Percentiles rank a stretch among this genome's conserved stretches.
These are phyloP conservation scores for Sepioteuthis lessoniana DNA, from an alignment of 2,888 invertebrate species.

Conservation along the genomic window DNA sequence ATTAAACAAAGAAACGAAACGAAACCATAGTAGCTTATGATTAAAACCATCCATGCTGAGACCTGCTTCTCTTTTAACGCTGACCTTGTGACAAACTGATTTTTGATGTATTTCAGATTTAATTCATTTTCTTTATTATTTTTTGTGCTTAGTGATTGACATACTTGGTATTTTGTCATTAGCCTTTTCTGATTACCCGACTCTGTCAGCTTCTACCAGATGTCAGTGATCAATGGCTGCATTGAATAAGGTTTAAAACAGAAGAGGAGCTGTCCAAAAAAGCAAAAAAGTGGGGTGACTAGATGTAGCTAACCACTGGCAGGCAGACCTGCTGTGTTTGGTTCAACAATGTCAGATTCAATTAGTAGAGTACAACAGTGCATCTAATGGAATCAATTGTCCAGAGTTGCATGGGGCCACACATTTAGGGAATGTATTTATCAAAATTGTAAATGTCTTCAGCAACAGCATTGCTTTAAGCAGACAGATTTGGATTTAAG, in stretches of 20 bases:
- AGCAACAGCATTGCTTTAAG: too few species aligned
- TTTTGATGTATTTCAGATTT: neutral
- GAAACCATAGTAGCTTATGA: too few species aligned
- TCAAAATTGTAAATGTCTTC: neutral
- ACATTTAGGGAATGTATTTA: neutral
- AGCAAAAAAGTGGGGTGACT: neutral
- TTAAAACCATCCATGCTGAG: neutral
- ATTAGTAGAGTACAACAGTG: conserved; percentile 4
- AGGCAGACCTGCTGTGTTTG: neutral
- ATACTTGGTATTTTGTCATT: neutral
- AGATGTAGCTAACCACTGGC: neutral
- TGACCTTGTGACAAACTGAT: neutral
- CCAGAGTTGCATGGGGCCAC: neutral
- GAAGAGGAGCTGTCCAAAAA: neutral
- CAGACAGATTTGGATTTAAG: neutral
- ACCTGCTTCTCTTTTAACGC: neutral
- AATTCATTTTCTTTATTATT: neutral
- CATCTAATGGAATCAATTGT: conserved; percentile 20
- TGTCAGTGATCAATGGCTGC: neutral
- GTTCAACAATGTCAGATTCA: neutral
- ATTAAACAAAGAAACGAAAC: too few species aligned
- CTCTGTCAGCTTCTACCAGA: neutral
- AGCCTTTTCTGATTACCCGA: neutral
- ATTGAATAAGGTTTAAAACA: neutral
- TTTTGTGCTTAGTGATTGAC: neutral